Evolutionary conservation across 1,140 invertebrate genomes (phyloP), one percentile per base, ranked within the genome.

Genomic region (Bombus haemorrhoidalis): DNA sequence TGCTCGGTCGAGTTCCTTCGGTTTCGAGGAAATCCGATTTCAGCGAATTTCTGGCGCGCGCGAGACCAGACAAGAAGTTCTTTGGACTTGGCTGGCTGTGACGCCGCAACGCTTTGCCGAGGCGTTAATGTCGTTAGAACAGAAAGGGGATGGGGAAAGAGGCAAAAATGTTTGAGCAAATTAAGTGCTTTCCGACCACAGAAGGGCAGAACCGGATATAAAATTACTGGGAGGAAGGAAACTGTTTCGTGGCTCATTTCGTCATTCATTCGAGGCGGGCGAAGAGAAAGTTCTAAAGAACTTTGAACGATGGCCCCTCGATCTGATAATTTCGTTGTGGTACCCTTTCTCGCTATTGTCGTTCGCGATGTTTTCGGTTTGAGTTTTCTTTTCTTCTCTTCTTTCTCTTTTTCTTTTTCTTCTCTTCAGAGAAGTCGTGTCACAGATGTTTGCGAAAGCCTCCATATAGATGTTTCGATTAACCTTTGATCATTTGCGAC

Each of bases 1-100:
- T 66, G 87, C 69, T 75, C 32, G 69, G 32, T 39, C 64, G 74
- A 77, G 39, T 76, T 86, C 41, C 69, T 59, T 32, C 59, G 22
- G 82, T 53, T 88, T 81, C 82, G 79, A 59, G 79, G 18, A 89
- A 82, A 89, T 89, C 83, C 18, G 88, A 89, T 89, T 89, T 88
- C 62, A 13, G 77, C 34, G 76, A 83, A 86, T 64, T 72, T 78
- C 34, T 32, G 66, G 32, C 39, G 47, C 47, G 53, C 34, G 28
- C 15, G 1, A 5, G 1, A 37, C 25, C 28, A 53, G 57, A n/a
- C 32, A 13, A 28, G 78, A 53, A 81, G 64, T 53, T 34, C 68
- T 81, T 85, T 66, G 62, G 53, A 12, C 37, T 77, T 53, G 22
- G 59, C 28, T 13, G 28, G 59, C 59, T n/a, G 47, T 53, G 47